These are phyloP conservation scores for Caradrina kadenii DNA, from an alignment of 2,888 invertebrate genomes.

Conservation along the genomic window DNA sequence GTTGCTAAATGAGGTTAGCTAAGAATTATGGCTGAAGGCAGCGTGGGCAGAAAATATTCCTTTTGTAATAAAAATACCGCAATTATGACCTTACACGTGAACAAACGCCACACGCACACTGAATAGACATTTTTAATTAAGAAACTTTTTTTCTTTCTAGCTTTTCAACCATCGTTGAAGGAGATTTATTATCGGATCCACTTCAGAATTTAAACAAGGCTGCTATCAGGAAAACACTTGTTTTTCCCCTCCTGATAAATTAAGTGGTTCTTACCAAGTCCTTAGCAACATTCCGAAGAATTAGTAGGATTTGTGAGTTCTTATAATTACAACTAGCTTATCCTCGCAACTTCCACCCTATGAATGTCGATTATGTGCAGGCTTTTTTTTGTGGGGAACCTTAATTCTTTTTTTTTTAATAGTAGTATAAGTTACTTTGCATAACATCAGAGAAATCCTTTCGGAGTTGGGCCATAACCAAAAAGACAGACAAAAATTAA, in stretches of 20 bases:
- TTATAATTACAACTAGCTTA: constrained; percentile 28
- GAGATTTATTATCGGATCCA: constrained; percentile 48
- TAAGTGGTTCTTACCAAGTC: constrained; percentile 43
- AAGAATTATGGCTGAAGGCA: constrained; percentile 51
- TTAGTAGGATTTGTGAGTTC: constrained; percentile 60
- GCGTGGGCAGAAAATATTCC: constrained; percentile 61
- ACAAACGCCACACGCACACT: constrained; percentile 38
- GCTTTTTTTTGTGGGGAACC: too few relatives aligned
- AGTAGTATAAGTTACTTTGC: too few relatives aligned
- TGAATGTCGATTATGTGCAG: too few relatives aligned
- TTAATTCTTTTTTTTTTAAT: too few relatives aligned
- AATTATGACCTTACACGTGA: constrained; percentile 50
- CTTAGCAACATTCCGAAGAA: constrained; percentile 39
- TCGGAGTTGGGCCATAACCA: too few relatives aligned
- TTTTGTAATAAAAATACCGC: constrained; percentile 57
- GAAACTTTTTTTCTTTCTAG: constrained; percentile 24
- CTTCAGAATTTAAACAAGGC: constrained; percentile 51
- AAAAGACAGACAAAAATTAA: too few relatives aligned
- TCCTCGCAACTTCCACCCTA: too few relatives aligned
- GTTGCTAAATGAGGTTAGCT: constrained; percentile 59
- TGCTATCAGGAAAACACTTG: constrained; percentile 56
- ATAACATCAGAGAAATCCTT: too few relatives aligned
- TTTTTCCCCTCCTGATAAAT: constrained; percentile 64
- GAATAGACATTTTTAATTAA: constrained; percentile 31
- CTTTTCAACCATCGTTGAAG: constrained; percentile 34